These are phyloP conservation scores for Hyperoplus lanceolatus DNA, from an alignment of 2,797 vertebrate species.

Conservation along the genomic window DNA sequence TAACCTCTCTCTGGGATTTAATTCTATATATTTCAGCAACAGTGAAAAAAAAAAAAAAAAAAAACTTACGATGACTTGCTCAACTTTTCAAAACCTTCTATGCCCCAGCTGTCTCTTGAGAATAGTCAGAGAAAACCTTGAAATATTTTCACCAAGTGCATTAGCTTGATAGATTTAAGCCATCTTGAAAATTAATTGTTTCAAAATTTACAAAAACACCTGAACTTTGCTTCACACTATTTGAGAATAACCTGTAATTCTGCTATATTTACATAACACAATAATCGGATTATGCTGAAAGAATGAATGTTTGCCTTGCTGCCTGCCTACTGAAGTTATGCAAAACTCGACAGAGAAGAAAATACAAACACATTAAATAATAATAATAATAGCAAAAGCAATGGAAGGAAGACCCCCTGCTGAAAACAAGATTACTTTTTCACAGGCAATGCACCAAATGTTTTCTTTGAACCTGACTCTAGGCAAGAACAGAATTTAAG, in stretches of 20 bases:
- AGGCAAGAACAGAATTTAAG: constrained; percentile 22
- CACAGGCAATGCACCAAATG: constrained; percentile 1
- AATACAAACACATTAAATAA: constrained; percentile 39
- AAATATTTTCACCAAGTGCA: background rate
- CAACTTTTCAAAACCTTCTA: constrained; percentile 6
- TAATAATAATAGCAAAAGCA: constrained; percentile 16
- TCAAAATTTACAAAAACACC: background rate
- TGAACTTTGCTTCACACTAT: background rate
- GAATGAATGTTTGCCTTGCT: constrained; percentile 11
- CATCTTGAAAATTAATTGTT: background rate
- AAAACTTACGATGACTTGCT: constrained; percentile 22
- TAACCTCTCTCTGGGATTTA: constrained; percentile 47
- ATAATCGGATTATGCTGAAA: constrained; percentile 21
- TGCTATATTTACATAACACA: background rate
- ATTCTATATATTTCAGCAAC: constrained; percentile 29
- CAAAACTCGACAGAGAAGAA: constrained; percentile 14
- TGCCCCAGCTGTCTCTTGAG: background rate
- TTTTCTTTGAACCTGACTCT: constrained; percentile 24
- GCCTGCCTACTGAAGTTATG: constrained; percentile 9
- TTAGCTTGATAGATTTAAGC: background rate
- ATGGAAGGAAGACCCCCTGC: background rate
- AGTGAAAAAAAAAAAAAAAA: background rate
- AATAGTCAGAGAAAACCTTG: background rate
- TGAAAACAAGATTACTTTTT: constrained; percentile 30
- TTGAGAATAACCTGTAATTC: background rate